These are phyloP conservation scores for Zophobas atratus DNA, from an alignment of 1,140 invertebrate genomes.

Conservation along the genomic window DNA sequence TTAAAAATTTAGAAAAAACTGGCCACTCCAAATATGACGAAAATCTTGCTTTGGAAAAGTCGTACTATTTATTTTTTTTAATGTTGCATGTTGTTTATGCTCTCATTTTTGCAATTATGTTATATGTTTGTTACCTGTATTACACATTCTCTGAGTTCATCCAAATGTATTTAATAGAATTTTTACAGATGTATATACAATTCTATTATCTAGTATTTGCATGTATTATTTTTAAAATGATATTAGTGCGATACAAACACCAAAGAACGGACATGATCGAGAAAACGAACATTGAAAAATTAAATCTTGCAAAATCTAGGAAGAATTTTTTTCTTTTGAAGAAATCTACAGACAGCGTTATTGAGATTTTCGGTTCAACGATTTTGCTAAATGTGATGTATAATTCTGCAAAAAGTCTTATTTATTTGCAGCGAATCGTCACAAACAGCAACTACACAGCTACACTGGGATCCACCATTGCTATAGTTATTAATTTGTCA, in stretches of 20 bases:
- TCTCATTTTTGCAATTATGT: background rate
- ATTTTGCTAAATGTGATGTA: conserved; percentile 8
- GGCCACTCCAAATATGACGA: background rate
- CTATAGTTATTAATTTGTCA: background rate
- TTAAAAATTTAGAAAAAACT: conserved; percentile 12
- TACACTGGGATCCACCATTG: background rate
- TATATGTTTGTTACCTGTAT: background rate
- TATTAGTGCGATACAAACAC: background rate
- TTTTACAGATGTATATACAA: background rate
- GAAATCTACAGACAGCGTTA: background rate
- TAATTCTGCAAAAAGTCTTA: conserved; percentile 10
- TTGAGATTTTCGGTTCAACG: conserved; percentile 10
- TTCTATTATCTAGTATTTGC: background rate
- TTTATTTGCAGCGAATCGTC: background rate
- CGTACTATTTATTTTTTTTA: background rate
- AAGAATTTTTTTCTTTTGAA: background rate
- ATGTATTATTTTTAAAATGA: background rate
- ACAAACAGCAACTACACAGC: background rate
- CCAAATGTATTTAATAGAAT: background rate
- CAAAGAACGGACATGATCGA: background rate
- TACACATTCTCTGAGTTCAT: background rate
- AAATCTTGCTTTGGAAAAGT: background rate
- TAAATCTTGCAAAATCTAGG: background rate
- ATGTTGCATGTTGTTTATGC: background rate
- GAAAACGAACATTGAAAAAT: conserved; percentile 1